phyloP scores from a whole-genome alignment of 1,140 invertebrate species.

The Drosophila simulans region DNA sequence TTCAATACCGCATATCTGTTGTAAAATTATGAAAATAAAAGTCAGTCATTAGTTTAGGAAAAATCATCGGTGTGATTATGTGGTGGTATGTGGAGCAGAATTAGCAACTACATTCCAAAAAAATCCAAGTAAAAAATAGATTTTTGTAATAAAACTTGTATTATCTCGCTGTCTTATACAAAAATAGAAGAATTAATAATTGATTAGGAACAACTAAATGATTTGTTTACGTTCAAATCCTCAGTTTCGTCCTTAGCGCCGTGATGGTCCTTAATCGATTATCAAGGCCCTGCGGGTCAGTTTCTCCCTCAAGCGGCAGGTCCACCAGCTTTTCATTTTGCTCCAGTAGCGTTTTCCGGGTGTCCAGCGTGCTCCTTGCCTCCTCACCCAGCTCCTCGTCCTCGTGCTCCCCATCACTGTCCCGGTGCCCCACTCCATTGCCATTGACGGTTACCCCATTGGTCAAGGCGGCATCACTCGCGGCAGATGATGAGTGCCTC shows the following conservation, averaged over 20 bases:
- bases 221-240: conserved; percentile 53
- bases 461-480: conserved; percentile 6
- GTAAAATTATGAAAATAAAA: conserved; percentile 55
- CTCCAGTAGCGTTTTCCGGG: conserved; percentile 53
- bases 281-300: conserved; percentile 40
- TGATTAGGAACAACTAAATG: conserved; percentile 38
- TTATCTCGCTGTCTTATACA: conserved; percentile 9
- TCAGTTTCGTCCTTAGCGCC: conserved; percentile 30
- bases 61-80: not conserved
- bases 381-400: conserved; percentile 7
- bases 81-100: not conserved
- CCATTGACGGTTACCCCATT: conserved; percentile 59
- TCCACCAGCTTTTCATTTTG: conserved; percentile 49
- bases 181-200: conserved; percentile 27
- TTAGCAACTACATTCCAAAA: too few species aligned
- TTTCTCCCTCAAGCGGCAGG: conserved; percentile 11
- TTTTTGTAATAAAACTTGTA: conserved; percentile 14
- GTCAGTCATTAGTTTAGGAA: conserved; percentile 69
- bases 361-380: not conserved
- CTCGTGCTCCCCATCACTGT: conserved; percentile 45
- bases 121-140: not conserved
- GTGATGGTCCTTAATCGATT: conserved; percentile 38
- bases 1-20: conserved; percentile 25
- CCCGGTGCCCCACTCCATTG: conserved; percentile 51
- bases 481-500: conserved; percentile 22